Evolutionary conservation across 2,113 vertebrate genomes (phyloP).

Genomic region (Falcunculus frontatus): DNA sequence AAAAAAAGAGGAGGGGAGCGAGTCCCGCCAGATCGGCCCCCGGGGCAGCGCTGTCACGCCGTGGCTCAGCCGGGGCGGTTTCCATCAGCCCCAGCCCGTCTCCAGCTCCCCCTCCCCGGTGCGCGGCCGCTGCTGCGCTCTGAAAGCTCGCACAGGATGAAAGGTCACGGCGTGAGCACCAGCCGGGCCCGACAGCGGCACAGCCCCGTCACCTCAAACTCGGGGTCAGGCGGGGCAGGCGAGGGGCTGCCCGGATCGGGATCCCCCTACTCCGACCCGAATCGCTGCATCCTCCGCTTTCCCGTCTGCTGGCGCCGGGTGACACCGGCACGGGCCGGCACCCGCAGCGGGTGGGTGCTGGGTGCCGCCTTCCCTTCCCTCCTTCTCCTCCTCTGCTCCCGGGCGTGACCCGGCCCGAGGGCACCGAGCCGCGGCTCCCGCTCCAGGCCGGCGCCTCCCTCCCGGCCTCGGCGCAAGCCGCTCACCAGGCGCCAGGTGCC

Average conservation of each 20-base stretch:
- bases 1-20: neutral
- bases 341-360: neutral
- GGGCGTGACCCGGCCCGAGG: neutral
- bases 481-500: too few relatives aligned
- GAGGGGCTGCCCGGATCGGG: neutral
- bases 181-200: neutral
- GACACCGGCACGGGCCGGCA: neutral
- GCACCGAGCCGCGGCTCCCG: neutral
- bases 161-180: constrained; percentile 23
- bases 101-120: neutral
- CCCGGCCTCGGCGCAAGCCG: too few relatives aligned
- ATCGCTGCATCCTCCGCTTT: neutral
- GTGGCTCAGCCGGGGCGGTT: neutral
- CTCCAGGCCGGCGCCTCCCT: neutral
- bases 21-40: neutral
- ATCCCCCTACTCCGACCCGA: neutral
- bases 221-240: neutral
- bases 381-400: neutral
- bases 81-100: neutral
- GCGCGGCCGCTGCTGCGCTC: neutral
- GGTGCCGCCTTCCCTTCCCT: neutral
- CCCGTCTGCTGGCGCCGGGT: neutral
- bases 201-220: neutral
- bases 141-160: neutral
- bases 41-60: neutral